Evolutionary conservation across 1,140 invertebrate genomes (phyloP).

Genomic region (Riptortus pedestris): DNA sequence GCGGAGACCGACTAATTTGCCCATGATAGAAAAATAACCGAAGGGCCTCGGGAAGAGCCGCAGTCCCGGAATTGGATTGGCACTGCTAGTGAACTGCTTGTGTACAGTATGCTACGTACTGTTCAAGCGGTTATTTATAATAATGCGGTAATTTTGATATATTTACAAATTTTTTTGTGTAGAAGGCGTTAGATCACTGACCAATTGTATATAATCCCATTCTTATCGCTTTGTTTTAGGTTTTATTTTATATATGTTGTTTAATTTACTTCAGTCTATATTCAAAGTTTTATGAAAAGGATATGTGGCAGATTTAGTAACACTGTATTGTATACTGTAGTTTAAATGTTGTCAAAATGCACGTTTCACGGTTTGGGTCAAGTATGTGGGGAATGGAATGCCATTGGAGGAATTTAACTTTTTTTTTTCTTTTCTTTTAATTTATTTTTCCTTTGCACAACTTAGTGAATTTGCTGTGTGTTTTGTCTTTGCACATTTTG

Average conservation of each 20-base stretch:
- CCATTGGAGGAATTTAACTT: neutral
- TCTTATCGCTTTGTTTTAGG: conserved; percentile 14
- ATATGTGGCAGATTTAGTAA: conserved; percentile 17
- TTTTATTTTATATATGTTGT: conserved; percentile 13
- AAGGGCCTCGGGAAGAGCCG: conserved; percentile 4
- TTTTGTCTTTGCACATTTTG: conserved; percentile 15
- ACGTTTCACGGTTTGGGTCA: conserved; percentile 19
- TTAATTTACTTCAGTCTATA: conserved; percentile 3
- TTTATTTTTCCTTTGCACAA: conserved; percentile 10
- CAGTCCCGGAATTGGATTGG: conserved; percentile 17
- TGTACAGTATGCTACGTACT: conserved; percentile 26
- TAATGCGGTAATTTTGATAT: conserved; percentile 25
- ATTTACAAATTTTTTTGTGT: conserved; percentile 24
- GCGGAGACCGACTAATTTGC: conserved; percentile 10
- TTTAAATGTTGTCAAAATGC: conserved; percentile 11
- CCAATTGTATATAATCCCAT: conserved; percentile 25
- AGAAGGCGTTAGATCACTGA: conserved; percentile 19
- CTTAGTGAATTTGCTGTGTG: conserved; percentile 1
- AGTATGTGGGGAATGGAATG: conserved; percentile 13
- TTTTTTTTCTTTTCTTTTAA: conserved; percentile 1
- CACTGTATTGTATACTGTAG: conserved; percentile 20
- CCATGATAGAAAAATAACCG: conserved; percentile 17
- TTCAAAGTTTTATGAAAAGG: neutral
- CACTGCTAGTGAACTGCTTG: conserved; percentile 12
- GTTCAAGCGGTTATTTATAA: conserved; percentile 23